Base-by-base conservation (phyloP, 2,113 vertebrate genomes). In the Psephotus haematonotus region DNA sequence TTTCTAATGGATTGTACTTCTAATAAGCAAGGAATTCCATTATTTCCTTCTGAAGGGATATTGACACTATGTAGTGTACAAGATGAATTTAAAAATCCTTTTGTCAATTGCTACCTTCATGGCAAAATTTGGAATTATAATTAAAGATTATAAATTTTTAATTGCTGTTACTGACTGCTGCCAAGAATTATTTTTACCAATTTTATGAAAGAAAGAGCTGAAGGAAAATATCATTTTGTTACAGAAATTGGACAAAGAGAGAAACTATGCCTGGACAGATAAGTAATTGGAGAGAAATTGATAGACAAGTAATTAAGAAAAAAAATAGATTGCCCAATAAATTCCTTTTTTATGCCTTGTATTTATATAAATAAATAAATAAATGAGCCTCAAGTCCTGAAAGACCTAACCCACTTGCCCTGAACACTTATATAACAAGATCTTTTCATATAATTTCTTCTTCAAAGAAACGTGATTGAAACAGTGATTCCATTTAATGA, bases 91-190 rank as follows among this genome's bases (percentile, higher is more conserved):
- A n/a, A 84, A 67, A 85, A 13, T 13, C 65, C 7, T 88, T 84
- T 92, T 85, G 28, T 64, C 41, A 71, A 25, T 82, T 79, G n/a
- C 17, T 93, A 44, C n/a, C 7, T 88, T 88, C 59, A 82, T 65
- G 29, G 17, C 13, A 77, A 15, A 86, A 37, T 90, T 96, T 85
- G 17, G 85, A 91, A 90, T 89, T 91, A 80, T 39, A 95, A 87
- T 24, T 71, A 95, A 95, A 95, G 12, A 17, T 91, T 86, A 70
- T 71, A 92, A 75, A 91, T 90, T 78, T 94, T 93, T 93, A 83
- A 90, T 62, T 69, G 23, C 52, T 44, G 9, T 65, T 63, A 90
- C 53, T 78, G 13, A 47, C n/a, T 60, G 15, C 78, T 95, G 55
- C 70, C 67, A 96, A 96, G 28, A 93, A 82, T 0, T 4, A 11